Conservation (phyloP, 2,888 invertebrate genomes). For the Oegoconia quadripuncta region DNA sequence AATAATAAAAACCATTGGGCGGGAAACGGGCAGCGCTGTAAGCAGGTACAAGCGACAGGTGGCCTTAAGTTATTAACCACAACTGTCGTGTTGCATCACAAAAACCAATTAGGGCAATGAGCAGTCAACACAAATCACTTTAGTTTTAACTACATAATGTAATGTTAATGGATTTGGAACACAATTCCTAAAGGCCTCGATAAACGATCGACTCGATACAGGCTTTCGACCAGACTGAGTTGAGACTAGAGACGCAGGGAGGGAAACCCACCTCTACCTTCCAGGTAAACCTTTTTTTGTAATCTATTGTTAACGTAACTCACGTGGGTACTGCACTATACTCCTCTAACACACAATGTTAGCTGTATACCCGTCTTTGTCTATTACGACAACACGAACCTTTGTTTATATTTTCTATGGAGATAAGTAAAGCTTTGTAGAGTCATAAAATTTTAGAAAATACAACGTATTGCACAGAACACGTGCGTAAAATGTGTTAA, state of each 20-base stretch:
- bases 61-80: slow-evolving; percentile 32
- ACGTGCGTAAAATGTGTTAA: slow-evolving; percentile 44
- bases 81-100: slow-evolving; percentile 36
- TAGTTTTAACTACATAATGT: slow-evolving; percentile 15
- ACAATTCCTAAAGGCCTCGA: slow-evolving; percentile 18
- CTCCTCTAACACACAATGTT: slow-evolving; percentile 38
- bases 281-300: slow-evolving; percentile 70
- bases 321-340: slow-evolving; percentile 61
- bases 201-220: slow-evolving; percentile 44
- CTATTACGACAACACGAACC: slow-evolving; percentile 35
- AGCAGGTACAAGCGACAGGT: slow-evolving; percentile 48
- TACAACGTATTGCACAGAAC: slow-evolving; percentile 29
- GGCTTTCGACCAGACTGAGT: slow-evolving; percentile 57
- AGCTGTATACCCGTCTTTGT: slow-evolving; percentile 33
- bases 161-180: slow-evolving; percentile 6
- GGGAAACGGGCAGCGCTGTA: slow-evolving; percentile 54
- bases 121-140: slow-evolving; percentile 32
- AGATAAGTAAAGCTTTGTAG: slow-evolving; percentile 43
- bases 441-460: slow-evolving; percentile 41
- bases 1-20: slow-evolving; percentile 41
- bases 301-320: slow-evolving; percentile 71
- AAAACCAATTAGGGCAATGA: slow-evolving; percentile 34
- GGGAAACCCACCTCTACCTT: slow-evolving; percentile 52
- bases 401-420: slow-evolving; percentile 67
- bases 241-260: slow-evolving; percentile 42